These are phyloP conservation scores for Ceratoteleas bidentatus DNA, from an alignment of 1,140 invertebrate genomes.

Conservation along the genomic window DNA sequence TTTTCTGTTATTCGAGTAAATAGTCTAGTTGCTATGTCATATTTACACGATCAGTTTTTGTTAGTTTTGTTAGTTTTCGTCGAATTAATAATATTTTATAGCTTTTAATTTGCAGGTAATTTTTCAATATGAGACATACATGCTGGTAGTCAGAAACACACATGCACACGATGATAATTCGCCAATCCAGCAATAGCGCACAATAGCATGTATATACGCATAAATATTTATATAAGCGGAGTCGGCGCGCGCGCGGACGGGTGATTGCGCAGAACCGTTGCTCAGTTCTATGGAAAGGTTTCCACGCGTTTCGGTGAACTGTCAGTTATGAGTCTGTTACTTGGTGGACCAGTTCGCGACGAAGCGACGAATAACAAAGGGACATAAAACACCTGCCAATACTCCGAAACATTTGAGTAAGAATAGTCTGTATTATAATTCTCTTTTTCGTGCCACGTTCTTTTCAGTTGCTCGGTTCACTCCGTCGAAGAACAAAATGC, in stretches of 20 bases:
- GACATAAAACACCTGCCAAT: constrained; percentile 44
- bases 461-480: constrained; percentile 7
- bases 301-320: constrained; percentile 59
- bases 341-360: constrained; percentile 64
- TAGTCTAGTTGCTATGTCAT: too few species aligned
- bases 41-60: too few species aligned
- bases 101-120: too few species aligned
- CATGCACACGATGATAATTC: constrained; percentile 21
- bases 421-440: constrained; percentile 9
- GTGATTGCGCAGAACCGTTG: constrained; percentile 70
- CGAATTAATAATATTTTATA: too few species aligned
- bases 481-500: background rate
- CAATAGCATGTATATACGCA: constrained; percentile 25
- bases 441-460: background rate
- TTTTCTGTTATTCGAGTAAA: too few species aligned
- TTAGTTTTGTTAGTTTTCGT: too few species aligned
- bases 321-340: constrained; percentile 71
- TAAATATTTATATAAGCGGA: constrained; percentile 55
- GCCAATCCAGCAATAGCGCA: constrained; percentile 16
- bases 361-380: constrained; percentile 42
- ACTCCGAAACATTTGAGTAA: constrained; percentile 20
- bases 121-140: too few species aligned
- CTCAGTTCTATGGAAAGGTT: constrained; percentile 53
- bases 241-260: constrained; percentile 44
- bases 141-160: too few species aligned